A percentile compares a stretch with the other conserved stretches of the same genome.
These are phyloP conservation scores for Nymphalis io DNA, from an alignment of 1,140 invertebrate species.

Conservation along the genomic window DNA sequence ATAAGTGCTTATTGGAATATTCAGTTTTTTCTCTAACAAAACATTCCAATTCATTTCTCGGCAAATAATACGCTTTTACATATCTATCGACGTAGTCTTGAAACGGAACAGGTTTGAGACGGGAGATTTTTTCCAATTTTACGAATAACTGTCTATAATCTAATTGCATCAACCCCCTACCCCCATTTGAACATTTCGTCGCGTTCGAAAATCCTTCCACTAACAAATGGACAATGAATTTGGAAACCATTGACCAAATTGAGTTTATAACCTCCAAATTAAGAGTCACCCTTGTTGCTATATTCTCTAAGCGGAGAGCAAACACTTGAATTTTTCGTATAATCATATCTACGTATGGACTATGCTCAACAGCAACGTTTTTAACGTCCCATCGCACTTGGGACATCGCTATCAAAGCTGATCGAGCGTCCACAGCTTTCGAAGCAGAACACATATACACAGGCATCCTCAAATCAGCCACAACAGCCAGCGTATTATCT, in stretches of 20 bases:
- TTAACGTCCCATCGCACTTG: conserved; percentile 98
- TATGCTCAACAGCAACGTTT: conserved; percentile 98
- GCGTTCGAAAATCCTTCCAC: conserved; percentile 96
- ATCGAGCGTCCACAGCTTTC: conserved; percentile 89
- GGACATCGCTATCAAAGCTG: conserved; percentile 91
- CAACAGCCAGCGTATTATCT: conserved; percentile 86
- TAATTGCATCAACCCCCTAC: conserved; percentile 97
- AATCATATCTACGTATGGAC: conserved; percentile 91
- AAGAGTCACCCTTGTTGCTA: conserved; percentile 85
- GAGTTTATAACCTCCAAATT: conserved; percentile 85
- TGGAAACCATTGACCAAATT: conserved; percentile 93
- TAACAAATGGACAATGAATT: conserved; percentile 90
- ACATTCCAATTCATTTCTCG: conserved; percentile 91
- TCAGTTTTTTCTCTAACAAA: conserved; percentile 95
- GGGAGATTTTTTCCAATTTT: conserved; percentile 93
- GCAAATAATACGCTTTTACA: conserved; percentile 97
- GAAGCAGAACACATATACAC: conserved; percentile 92
- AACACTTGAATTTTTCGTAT: conserved; percentile 90
- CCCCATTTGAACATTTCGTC: conserved; percentile 97
- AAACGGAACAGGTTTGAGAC: conserved; percentile 91
- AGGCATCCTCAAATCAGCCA: conserved; percentile 88
- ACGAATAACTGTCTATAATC: conserved; percentile 97
- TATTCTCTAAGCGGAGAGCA: conserved; percentile 87
- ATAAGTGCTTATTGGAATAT: conserved; percentile 93
- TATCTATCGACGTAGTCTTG: conserved; percentile 95